These are phyloP conservation scores for Phyllopteryx taeniolatus DNA, from an alignment of 2,113 vertebrate genomes.

Conservation along the genomic window DNA sequence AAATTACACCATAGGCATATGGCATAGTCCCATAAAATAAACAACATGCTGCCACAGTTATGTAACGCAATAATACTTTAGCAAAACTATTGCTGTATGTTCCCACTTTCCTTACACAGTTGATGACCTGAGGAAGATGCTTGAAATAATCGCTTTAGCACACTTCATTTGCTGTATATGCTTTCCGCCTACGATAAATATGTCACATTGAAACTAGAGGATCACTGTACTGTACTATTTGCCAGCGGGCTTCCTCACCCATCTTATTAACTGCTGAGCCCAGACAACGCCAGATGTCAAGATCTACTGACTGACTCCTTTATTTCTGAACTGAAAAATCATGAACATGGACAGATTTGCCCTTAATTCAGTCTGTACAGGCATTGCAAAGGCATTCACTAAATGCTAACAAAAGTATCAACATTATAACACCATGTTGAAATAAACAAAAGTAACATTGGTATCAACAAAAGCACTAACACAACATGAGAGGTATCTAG, in stretches of 20 bases:
- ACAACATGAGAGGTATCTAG: neutral
- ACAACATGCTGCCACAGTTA: neutral
- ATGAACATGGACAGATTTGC: slow-evolving; percentile 13
- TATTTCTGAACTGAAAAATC: slow-evolving; percentile 18
- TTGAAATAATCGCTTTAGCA: slow-evolving; percentile 11
- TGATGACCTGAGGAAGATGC: neutral
- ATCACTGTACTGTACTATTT: neutral
- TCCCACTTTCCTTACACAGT: neutral
- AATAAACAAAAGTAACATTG: neutral
- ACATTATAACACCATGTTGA: neutral
- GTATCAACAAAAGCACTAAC: too few species aligned
- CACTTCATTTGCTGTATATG: slow-evolving; percentile 1
- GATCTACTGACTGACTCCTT: slow-evolving; percentile 8
- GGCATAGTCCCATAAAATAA: neutral
- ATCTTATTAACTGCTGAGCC: slow-evolving; percentile 20
- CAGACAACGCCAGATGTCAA: slow-evolving; percentile 20
- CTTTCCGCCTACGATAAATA: slow-evolving; percentile 8
- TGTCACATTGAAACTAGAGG: neutral
- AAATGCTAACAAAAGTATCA: neutral
- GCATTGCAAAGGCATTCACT: neutral
- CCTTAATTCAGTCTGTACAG: neutral
- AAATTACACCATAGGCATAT: neutral
- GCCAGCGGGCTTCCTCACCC: slow-evolving; percentile 7
- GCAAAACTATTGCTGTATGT: slow-evolving; percentile 3
- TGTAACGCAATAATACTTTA: neutral